Evolutionary conservation across 2,888 invertebrate genomes (phyloP).

Genomic region (Tryphoninae sp.): DNA sequence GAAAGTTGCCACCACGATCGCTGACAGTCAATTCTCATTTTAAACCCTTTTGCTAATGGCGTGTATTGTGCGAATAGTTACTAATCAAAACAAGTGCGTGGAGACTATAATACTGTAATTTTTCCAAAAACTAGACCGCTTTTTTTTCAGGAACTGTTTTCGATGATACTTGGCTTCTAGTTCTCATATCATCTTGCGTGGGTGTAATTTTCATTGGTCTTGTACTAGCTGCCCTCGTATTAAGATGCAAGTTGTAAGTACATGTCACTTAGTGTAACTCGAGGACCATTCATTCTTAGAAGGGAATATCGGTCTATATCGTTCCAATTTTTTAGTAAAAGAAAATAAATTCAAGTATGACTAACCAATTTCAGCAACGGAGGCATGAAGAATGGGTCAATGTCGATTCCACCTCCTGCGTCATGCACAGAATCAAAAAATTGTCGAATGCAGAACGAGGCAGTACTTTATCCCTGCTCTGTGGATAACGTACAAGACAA

Average conservation of each 20-base stretch:
- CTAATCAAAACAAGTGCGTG: background rate
- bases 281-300: no score
- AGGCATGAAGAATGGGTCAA: slow-evolving; percentile 76
- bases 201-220: slow-evolving; percentile 91
- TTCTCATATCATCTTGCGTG: slow-evolving; percentile 90
- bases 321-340: background rate
- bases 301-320: no score
- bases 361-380: slow-evolving; percentile 70
- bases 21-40: no score
- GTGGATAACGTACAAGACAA: slow-evolving; percentile 85
- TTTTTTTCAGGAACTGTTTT: slow-evolving; percentile 82
- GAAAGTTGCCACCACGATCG: no score
- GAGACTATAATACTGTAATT: background rate
- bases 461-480: slow-evolving; percentile 84
- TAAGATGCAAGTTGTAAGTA: slow-evolving; percentile 93
- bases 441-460: slow-evolving; percentile 81
- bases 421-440: slow-evolving; percentile 78
- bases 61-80: background rate
- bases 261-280: background rate
- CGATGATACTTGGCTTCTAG: slow-evolving; percentile 92
- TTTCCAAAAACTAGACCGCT: background rate
- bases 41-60: background rate
- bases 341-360: slow-evolving; percentile 26
- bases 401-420: slow-evolving; percentile 76
- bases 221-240: slow-evolving; percentile 88